Evolutionary conservation across 1,140 invertebrate genomes (phyloP).

Genomic region (Cecropterus lyciades): DNA sequence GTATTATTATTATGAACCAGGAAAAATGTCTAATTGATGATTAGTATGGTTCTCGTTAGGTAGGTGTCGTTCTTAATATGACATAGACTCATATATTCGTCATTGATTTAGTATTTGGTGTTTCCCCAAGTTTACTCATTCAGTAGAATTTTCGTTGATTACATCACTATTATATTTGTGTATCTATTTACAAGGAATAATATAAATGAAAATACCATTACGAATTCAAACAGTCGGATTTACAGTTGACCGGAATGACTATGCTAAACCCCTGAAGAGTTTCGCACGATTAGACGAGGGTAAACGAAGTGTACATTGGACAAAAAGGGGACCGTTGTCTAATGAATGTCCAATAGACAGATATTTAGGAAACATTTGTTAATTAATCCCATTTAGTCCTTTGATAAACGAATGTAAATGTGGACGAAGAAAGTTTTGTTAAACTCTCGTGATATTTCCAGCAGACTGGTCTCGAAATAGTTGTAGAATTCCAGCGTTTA

Average conservation of each 20-base stretch:
- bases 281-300: conserved; percentile 36
- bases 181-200: conserved; percentile 3
- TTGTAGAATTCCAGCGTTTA: too few species aligned
- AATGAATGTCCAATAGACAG: not conserved
- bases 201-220: conserved; percentile 20
- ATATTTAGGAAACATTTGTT: not conserved
- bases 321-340: not conserved
- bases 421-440: too few species aligned
- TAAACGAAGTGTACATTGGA: conserved; percentile 26
- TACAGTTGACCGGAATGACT: conserved; percentile 34
- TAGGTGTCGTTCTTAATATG: too few species aligned
- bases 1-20: too few species aligned
- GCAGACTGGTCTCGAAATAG: too few species aligned
- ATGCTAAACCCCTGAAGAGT: conserved; percentile 23
- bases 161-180: not conserved
- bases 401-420: not conserved
- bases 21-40: too few species aligned
- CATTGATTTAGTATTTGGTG: too few species aligned
- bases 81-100: too few species aligned
- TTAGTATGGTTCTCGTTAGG: too few species aligned
- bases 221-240: conserved; percentile 20
- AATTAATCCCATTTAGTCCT: not conserved
- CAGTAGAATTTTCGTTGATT: not conserved
- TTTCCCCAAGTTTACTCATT: not conserved
- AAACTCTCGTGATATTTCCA: too few species aligned